These are phyloP conservation scores for Gymnogyps californianus DNA, from an alignment of 2,113 vertebrate species.

Conservation along the genomic window DNA sequence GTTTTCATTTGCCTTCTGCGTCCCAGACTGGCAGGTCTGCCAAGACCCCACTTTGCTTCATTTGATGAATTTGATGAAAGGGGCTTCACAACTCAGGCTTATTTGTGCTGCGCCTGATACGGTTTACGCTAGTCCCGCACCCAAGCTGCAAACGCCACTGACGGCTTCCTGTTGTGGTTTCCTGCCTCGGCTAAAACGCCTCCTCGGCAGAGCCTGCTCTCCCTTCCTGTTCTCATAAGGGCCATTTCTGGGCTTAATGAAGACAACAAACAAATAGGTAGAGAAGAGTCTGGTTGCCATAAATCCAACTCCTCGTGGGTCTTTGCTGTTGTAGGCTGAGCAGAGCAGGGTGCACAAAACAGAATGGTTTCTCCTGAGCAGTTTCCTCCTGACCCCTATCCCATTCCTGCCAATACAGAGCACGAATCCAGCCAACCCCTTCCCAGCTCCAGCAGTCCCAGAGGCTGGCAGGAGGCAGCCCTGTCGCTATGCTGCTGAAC, in stretches of 20 bases:
- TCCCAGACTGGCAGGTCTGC: neutral
- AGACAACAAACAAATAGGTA: neutral
- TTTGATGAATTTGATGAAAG: neutral
- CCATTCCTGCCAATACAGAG: neutral
- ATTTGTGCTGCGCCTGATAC: neutral
- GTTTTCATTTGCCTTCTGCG: neutral
- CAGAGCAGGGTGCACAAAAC: neutral
- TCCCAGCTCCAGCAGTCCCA: neutral
- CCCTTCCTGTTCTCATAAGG: conserved; percentile 41
- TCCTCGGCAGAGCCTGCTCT: neutral
- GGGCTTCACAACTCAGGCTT: neutral
- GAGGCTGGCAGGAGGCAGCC: neutral
- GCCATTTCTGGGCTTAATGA: neutral
- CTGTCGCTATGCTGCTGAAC: rapidly evolving
- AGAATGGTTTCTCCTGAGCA: neutral
- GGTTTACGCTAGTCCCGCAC: neutral
- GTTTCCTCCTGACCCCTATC: neutral
- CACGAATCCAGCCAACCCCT: neutral
- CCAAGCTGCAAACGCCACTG: neutral
- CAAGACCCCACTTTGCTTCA: neutral
- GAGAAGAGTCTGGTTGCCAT: neutral
- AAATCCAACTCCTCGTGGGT: neutral
- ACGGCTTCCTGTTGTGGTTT: conserved; percentile 61
- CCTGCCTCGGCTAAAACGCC: conserved; percentile 19
- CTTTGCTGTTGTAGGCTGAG: neutral